Conservation (phyloP, 2,888 invertebrate species). For the Tipula vernalis region DNA sequence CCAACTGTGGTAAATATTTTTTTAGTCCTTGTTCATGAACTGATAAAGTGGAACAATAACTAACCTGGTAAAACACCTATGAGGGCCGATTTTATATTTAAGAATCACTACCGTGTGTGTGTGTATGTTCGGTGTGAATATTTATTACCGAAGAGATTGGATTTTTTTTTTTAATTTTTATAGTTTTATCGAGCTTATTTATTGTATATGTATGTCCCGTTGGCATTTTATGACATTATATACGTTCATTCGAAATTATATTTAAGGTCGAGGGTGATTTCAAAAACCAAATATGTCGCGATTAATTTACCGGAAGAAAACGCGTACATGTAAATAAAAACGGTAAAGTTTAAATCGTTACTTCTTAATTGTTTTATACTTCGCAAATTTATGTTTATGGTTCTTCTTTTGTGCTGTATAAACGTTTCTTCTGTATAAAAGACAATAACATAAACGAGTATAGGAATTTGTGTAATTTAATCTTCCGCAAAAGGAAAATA, state of each 20-base stretch:
- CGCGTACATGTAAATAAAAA: not conserved
- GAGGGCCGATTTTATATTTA: not conserved
- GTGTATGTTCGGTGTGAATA: not conserved
- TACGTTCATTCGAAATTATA: not conserved
- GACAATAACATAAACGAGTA: not conserved
- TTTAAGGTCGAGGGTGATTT: not conserved
- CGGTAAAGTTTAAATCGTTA: not conserved
- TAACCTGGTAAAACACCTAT: not conserved
- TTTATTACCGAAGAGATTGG: not conserved
- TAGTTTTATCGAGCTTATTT: not conserved
- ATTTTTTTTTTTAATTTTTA: not conserved
- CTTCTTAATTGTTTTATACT: not conserved
- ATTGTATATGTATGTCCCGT: not conserved
- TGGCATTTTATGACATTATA: not conserved
- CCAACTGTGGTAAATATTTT: not conserved
- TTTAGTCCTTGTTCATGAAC: not conserved
- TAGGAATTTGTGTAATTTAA: not conserved
- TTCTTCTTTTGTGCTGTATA: not conserved
- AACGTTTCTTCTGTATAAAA: not conserved
- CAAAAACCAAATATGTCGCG: not conserved
- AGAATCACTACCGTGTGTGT: not conserved
- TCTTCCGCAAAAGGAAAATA: not conserved
- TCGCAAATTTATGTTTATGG: not conserved
- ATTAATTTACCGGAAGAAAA: not conserved
- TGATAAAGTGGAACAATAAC: not conserved